Conservation (phyloP, 2,113 vertebrate species). For the Rallus limicola region DNA sequence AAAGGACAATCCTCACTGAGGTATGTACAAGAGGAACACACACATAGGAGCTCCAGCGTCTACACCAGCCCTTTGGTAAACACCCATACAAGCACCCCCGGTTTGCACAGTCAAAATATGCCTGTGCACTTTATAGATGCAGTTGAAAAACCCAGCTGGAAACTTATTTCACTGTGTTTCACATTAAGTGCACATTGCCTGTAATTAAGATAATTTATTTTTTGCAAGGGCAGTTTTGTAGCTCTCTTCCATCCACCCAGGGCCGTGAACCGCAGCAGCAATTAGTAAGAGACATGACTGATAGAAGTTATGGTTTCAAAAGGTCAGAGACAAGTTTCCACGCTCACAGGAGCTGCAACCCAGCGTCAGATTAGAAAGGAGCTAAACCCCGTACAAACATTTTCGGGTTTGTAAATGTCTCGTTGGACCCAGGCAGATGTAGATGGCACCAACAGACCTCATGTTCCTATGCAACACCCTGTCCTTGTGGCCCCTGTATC, state of each 20-base stretch:
- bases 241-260: background rate
- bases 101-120: background rate
- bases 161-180: background rate
- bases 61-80: background rate
- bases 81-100: background rate
- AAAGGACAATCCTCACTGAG: background rate
- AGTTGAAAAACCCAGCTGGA: background rate
- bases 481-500: background rate
- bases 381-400: background rate
- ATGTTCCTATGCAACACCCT: background rate
- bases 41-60: background rate
- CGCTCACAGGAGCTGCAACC: background rate
- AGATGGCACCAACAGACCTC: background rate
- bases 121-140: background rate
- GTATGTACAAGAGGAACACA: background rate
- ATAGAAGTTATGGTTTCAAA: background rate
- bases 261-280: slow-evolving; percentile 13
- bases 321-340: slow-evolving; percentile 8
- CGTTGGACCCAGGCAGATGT: background rate
- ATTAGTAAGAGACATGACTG: slow-evolving; percentile 48
- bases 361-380: background rate
- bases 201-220: slow-evolving; percentile 48
- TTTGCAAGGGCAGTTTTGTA: background rate
- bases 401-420: background rate
- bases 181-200: slow-evolving; percentile 9